phyloP scores from a whole-genome alignment of 2,113 vertebrate genomes.

The Archocentrus centrarchus region DNA sequence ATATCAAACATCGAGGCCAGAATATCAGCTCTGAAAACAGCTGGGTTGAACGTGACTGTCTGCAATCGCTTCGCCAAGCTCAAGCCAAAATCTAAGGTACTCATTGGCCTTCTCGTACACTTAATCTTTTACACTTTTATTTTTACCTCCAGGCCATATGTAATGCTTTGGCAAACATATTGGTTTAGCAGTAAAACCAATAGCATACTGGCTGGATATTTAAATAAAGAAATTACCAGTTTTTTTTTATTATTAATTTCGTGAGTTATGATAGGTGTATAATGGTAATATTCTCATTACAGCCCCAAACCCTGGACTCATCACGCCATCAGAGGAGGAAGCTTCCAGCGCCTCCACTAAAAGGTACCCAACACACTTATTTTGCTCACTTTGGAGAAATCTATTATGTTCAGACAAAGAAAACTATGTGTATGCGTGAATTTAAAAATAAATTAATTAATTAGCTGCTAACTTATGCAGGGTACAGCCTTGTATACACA shows the following conservation, averaged over 20 bases:
- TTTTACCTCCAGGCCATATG: not conserved
- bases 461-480: not conserved
- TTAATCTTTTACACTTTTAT: not conserved
- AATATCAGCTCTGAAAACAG: conserved; percentile 94
- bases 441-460: not conserved
- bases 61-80: conserved; percentile 86
- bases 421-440: not conserved
- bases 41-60: conserved; percentile 91
- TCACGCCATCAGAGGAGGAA: conserved; percentile 96
- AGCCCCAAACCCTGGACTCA: conserved; percentile 94
- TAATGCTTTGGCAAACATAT: not conserved
- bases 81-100: conserved; percentile 79
- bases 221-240: not conserved
- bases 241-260: not conserved
- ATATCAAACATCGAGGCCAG: conserved; percentile 97
- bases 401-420: not conserved
- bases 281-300: conserved; percentile 29
- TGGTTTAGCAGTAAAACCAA: not conserved
- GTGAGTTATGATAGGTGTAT: not conserved
- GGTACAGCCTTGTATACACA: not conserved
- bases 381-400: not conserved
- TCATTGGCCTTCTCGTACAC: not conserved
- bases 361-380: conserved; percentile 78
- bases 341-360: conserved; percentile 90
- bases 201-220: not conserved